Percentiles rank a stretch among this genome's conserved stretches.
Evolutionary conservation across 1,140 invertebrate species (phyloP).

Genomic region (Pseudoatta argentina): DNA sequence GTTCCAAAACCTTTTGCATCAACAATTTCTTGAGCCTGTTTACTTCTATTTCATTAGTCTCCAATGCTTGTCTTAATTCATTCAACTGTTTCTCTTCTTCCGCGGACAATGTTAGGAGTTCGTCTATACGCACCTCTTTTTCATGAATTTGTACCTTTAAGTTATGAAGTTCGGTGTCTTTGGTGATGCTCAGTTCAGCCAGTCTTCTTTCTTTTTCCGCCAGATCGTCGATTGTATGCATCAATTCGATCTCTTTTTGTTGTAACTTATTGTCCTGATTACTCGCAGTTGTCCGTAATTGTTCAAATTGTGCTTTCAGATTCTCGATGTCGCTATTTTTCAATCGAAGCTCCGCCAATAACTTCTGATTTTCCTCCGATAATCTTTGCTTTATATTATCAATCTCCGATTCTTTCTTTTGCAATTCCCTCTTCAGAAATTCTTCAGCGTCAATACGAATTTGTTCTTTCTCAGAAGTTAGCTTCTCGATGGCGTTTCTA

Average conservation of each 20-base stretch:
- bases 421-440: slow-evolving; percentile 65
- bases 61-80: slow-evolving; percentile 87
- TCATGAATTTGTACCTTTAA: slow-evolving; percentile 80
- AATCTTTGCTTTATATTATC: slow-evolving; percentile 66
- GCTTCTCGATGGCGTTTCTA: slow-evolving; percentile 68
- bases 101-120: slow-evolving; percentile 86
- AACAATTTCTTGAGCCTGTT: slow-evolving; percentile 89
- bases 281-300: slow-evolving; percentile 34
- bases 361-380: slow-evolving; percentile 69
- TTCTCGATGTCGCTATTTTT: slow-evolving; percentile 76
- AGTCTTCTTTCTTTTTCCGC: slow-evolving; percentile 79
- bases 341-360: slow-evolving; percentile 67
- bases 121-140: slow-evolving; percentile 82
- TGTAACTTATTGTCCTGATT: slow-evolving; percentile 60
- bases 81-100: slow-evolving; percentile 86
- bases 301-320: slow-evolving; percentile 73
- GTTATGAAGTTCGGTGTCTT: slow-evolving; percentile 81
- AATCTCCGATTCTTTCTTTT: slow-evolving; percentile 79
- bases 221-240: slow-evolving; percentile 17
- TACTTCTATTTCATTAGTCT: slow-evolving; percentile 90
- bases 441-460: slow-evolving; percentile 70
- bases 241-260: slow-evolving; percentile 71
- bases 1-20: slow-evolving; percentile 87
- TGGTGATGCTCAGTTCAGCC: slow-evolving; percentile 79
- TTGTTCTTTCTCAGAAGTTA: slow-evolving; percentile 78